These are phyloP conservation scores for Enteromius anoplus DNA, from an alignment of 2,797 vertebrate species.

Conservation along the genomic window DNA sequence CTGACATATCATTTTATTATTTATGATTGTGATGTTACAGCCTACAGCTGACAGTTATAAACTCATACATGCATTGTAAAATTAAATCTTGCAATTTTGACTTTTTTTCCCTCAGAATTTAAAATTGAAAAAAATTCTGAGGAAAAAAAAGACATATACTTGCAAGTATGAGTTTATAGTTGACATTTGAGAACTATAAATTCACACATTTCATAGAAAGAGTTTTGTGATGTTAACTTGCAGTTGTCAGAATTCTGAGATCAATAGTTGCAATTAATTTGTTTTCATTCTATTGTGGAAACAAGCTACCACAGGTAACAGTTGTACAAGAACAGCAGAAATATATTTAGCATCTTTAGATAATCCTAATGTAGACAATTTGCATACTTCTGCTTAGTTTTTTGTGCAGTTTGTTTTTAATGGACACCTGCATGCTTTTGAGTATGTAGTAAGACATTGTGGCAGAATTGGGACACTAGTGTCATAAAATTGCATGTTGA, in stretches of 20 bases:
- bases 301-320: background rate
- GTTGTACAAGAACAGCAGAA: background rate
- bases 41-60: too few relatives aligned
- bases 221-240: background rate
- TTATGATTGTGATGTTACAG: too few relatives aligned
- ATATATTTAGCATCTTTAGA: background rate
- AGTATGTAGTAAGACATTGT: background rate
- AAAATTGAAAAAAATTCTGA: too few relatives aligned
- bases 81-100: too few relatives aligned
- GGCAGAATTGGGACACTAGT: constrained; percentile 5
- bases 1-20: too few relatives aligned
- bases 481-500: constrained; percentile 11
- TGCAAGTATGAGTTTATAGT: background rate
- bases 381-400: background rate
- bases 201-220: background rate
- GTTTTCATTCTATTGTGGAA: background rate
- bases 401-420: background rate
- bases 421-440: background rate
- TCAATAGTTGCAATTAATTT: background rate
- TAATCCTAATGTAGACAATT: background rate
- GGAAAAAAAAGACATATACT: too few relatives aligned
- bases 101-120: too few relatives aligned
- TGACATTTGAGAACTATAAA: background rate
- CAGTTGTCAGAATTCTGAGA: background rate
- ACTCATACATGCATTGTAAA: too few relatives aligned